A percentile compares a stretch with the other conserved stretches of the same genome.
Evolutionary conservation across 2,888 invertebrate species (phyloP).

Genomic region (Deroplatys truncata): DNA sequence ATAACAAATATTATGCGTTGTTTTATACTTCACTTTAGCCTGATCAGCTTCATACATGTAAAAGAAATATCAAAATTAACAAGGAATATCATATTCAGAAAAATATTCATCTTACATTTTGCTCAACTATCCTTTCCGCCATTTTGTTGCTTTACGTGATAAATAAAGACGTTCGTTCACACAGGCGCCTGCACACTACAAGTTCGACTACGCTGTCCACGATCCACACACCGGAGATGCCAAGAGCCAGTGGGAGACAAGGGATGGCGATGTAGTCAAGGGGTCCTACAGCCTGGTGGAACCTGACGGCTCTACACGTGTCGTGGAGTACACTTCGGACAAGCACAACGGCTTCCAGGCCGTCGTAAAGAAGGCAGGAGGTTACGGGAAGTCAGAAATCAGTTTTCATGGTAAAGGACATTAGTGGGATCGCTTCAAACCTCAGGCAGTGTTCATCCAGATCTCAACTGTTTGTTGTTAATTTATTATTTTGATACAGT

Average conservation of each 20-base stretch:
- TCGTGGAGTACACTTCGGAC: slow-evolving; percentile 35
- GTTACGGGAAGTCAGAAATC: slow-evolving; percentile 29
- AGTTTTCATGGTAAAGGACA: not conserved
- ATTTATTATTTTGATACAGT: no score
- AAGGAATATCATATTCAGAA: no score
- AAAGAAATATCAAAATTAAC: no score
- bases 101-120: no score
- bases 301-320: not conserved
- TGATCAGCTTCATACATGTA: no score
- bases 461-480: not conserved
- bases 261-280: slow-evolving; percentile 8
- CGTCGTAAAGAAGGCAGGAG: slow-evolving; percentile 33
- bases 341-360: slow-evolving; percentile 36
- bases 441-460: not conserved
- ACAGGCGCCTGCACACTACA: not conserved
- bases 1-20: no score
- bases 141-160: no score
- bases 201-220: slow-evolving; percentile 11
- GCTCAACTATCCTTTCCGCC: no score
- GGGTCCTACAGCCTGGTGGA: slow-evolving; percentile 16
- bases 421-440: no score
- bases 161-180: not conserved
- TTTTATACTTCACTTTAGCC: no score
- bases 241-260: slow-evolving; percentile 4
- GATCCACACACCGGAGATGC: slow-evolving; percentile 8